Base-by-base conservation (phyloP, 2,113 vertebrate species). In the Cranoglanis bouderius region DNA sequence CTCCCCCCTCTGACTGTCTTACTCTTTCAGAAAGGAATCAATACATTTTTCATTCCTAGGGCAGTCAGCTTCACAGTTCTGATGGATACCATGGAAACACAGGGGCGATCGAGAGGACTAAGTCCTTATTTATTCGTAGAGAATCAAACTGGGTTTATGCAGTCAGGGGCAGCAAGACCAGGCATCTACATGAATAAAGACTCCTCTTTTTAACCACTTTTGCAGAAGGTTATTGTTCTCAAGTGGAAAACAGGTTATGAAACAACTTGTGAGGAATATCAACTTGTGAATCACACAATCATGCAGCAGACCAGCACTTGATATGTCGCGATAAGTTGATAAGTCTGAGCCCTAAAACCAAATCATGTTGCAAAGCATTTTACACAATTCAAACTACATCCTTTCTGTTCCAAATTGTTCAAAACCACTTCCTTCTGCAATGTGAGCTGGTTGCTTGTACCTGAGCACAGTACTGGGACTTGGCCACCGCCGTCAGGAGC, bases 401-500 rank as follows among this genome's bases (percentile, higher is more conserved):
- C 49, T 84, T 53, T 43, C 46, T 43, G 6, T 38, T 53, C 18
- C n/a, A 32, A 49, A 4, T 40, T 29, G 10, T 57, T 57, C 24
- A 26, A 40, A 7, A 46, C 6, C 57, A 9, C 32, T 61, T 12
- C 19, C 26, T 4, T 77, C 0, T 40, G 70, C 51, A 24, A 7
- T 26, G 53, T 10, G 18, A 82, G 77, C 5, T 19, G 65, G 21
- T 16, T 81, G 18, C 32, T 57, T 93, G 95, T 94, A 99, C 98
- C 98, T 99, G 97, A 90, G 97, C 96, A 95, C 98, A 99, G 95
- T 99, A 99, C 96, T 98, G 98, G 84, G 98, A 99, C 93, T 97
- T 98, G 94, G 98, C 97, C 92, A 99, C 98, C 24, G 98, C 97
- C 87, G 96, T 95, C 89, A 99, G 96, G 87, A 99, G 98, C 94